A percentile compares a stretch with the other conserved stretches of the same genome.
phyloP scores from a whole-genome alignment of 2,113 vertebrate genomes.

The Agapornis roseicollis region DNA sequence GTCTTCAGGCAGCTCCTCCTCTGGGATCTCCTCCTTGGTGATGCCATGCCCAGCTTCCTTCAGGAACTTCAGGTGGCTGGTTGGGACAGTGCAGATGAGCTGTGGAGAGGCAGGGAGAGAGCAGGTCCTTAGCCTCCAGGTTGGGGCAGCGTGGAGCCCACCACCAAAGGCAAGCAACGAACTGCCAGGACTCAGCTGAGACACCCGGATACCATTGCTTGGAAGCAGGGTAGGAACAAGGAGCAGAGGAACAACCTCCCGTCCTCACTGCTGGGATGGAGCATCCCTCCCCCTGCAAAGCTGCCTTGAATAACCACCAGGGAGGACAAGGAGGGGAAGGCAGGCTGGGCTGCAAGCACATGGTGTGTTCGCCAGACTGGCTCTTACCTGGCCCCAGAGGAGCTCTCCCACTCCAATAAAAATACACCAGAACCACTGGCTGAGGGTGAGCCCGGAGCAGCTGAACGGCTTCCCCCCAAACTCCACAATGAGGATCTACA shows the following conservation, averaged over 20 bases:
- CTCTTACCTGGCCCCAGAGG: slow-evolving; percentile 95
- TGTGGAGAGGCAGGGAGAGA: not conserved
- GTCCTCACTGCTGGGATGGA: not conserved
- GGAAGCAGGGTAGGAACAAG: not conserved
- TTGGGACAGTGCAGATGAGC: slow-evolving; percentile 88
- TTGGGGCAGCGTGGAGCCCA: not conserved
- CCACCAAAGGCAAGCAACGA: accelerated
- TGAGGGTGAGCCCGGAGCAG: slow-evolving; percentile 87
- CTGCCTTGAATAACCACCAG: not conserved
- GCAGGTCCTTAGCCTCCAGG: not conserved
- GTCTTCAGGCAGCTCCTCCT: slow-evolving; percentile 85
- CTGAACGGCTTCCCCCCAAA: slow-evolving; percentile 97
- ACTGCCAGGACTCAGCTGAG: not conserved
- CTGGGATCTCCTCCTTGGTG: slow-evolving; percentile 87
- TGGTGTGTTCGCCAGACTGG: not conserved
- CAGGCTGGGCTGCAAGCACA: accelerated
- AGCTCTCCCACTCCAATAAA: slow-evolving; percentile 95
- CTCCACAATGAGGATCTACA: slow-evolving; percentile 93
- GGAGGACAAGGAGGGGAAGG: not conserved
- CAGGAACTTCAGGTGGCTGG: slow-evolving; percentile 91
- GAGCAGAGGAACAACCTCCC: not conserved
- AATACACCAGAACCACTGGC: slow-evolving; percentile 97
- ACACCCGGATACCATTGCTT: not conserved
- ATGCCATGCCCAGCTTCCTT: slow-evolving; percentile 93
- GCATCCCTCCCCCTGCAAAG: not conserved